phyloP scores from a whole-genome alignment of 1,140 invertebrate species.

The Venustaconcha ellipsiformis region DNA sequence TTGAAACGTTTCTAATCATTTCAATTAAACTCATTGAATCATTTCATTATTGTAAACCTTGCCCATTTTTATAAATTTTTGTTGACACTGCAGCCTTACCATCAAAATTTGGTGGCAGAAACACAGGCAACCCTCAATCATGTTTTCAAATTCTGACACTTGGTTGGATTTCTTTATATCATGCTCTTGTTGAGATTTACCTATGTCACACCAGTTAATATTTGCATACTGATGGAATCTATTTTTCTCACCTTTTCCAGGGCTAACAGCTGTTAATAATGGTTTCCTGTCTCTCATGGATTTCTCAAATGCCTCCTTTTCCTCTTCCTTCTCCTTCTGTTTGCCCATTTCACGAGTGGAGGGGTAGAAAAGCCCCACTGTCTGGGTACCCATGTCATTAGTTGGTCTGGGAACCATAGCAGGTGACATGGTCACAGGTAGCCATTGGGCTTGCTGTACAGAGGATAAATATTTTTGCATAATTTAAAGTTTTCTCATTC shows the following conservation, averaged over 20 bases:
- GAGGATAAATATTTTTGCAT: too few species aligned
- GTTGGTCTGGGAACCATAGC: slow-evolving; percentile 25
- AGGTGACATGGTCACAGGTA: slow-evolving; percentile 45
- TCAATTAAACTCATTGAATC: too few species aligned
- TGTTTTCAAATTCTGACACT: background rate
- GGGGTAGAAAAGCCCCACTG: slow-evolving; percentile 68
- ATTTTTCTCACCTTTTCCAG: slow-evolving; percentile 63
- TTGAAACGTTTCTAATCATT: too few species aligned
- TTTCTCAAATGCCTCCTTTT: slow-evolving; percentile 61
- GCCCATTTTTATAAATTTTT: background rate
- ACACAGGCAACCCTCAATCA: background rate
- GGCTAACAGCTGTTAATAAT: slow-evolving; percentile 66
- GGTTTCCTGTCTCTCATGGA: slow-evolving; percentile 64
- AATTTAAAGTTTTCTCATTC: too few species aligned
- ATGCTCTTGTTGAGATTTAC: background rate
- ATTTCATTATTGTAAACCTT: background rate
- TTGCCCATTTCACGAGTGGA: slow-evolving; percentile 61
- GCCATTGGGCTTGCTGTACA: slow-evolving; percentile 40
- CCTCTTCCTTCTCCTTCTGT: slow-evolving; percentile 57
- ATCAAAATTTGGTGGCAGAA: background rate
- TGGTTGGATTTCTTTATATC: background rate
- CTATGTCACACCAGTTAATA: too few species aligned
- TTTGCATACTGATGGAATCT: too few species aligned
- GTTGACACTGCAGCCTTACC: background rate
- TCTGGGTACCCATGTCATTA: slow-evolving; percentile 57